Evolutionary conservation across 2,888 invertebrate genomes (phyloP).

Genomic region (Drosophila neutralis): DNA sequence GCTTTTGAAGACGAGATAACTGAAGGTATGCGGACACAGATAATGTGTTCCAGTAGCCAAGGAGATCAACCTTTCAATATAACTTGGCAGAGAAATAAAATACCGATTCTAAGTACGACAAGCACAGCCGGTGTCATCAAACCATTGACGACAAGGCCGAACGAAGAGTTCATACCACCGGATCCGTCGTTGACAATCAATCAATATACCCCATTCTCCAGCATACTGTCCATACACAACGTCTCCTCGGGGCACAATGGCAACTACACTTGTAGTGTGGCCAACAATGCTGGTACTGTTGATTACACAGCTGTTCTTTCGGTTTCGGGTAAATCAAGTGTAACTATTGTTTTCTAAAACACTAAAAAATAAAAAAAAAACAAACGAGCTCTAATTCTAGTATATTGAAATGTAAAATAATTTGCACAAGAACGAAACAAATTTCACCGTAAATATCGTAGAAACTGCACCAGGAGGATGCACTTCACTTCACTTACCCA

Average conservation of each 20-base stretch:
- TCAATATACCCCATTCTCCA: constrained; percentile 86
- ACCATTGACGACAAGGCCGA: constrained; percentile 22
- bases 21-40: constrained; percentile 92
- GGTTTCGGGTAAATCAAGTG: constrained; percentile 85
- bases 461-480: constrained; percentile 50
- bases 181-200: constrained; percentile 85
- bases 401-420: constrained; percentile 43
- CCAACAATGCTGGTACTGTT: constrained; percentile 85
- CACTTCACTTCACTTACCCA: constrained; percentile 1
- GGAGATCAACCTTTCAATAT: constrained; percentile 87
- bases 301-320: constrained; percentile 86
- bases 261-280: constrained; percentile 85
- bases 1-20: constrained; percentile 91
- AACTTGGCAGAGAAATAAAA: constrained; percentile 86
- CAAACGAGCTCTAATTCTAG: constrained; percentile 27
- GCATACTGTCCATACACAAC: constrained; percentile 85
- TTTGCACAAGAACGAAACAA: constrained; percentile 48
- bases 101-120: constrained; percentile 81
- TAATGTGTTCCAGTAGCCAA: constrained; percentile 87
- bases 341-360: constrained; percentile 58
- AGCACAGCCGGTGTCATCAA: constrained; percentile 59
- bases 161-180: constrained; percentile 57
- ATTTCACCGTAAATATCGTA: constrained; percentile 57
- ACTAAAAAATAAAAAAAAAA: constrained; percentile 9
- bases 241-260: constrained; percentile 85